Conservation (phyloP, 2,888 invertebrate species). For the Zootermopsis nevadensis region DNA sequence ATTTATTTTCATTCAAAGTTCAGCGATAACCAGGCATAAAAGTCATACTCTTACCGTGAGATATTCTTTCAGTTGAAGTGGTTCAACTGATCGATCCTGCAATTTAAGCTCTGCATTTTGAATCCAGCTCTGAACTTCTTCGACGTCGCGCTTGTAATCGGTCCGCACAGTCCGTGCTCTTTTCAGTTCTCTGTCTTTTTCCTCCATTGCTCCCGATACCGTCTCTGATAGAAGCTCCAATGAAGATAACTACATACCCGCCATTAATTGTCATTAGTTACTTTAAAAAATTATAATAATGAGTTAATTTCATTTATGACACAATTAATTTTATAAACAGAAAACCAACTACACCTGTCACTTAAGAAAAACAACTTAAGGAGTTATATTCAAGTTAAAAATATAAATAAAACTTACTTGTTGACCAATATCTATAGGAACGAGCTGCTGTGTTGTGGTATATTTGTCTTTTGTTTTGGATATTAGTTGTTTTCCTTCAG, state of each 20-base stretch:
- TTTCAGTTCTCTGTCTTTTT: constrained; percentile 88
- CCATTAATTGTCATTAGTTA: background rate
- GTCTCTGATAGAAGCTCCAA: constrained; percentile 86
- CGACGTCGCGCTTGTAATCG: constrained; percentile 83
- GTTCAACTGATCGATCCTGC: constrained; percentile 82
- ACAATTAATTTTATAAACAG: too few species aligned
- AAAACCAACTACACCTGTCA: too few species aligned
- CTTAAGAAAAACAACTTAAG: too few species aligned
- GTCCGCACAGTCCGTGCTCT: constrained; percentile 84
- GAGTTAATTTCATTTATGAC: too few species aligned
- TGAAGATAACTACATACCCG: constrained; percentile 74
- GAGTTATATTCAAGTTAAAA: too few species aligned
- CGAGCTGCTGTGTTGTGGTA: constrained; percentile 70
- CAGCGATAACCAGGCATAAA: background rate
- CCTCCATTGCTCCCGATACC: constrained; percentile 83
- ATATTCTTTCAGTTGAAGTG: constrained; percentile 80
- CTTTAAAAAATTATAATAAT: background rate
- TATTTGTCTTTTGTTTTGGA: constrained; percentile 72
- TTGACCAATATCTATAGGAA: constrained; percentile 82
- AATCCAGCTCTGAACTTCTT: constrained; percentile 85
- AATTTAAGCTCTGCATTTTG: constrained; percentile 85
- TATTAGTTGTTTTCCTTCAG: constrained; percentile 70
- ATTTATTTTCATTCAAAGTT: too few species aligned
- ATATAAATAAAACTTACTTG: constrained; percentile 54
- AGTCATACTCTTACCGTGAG: constrained; percentile 66